These are phyloP conservation scores for Lutjanus campechanus DNA, from an alignment of 2,797 vertebrate genomes.

Conservation along the genomic window DNA sequence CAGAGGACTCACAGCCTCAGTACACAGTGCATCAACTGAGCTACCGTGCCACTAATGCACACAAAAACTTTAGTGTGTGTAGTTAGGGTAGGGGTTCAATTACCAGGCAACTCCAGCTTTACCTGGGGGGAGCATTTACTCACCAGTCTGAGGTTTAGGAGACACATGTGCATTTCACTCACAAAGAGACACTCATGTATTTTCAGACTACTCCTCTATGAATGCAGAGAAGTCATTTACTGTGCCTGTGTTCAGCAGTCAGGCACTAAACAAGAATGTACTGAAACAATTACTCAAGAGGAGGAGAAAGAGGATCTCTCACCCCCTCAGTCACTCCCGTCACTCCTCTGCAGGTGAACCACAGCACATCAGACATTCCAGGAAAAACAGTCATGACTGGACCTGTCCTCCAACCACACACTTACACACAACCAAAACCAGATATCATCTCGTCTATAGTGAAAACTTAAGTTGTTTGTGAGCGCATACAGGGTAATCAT, in stretches of 20 bases:
- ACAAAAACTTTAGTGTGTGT: neutral
- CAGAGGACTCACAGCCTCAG: no score
- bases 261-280: conserved; percentile 10
- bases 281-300: conserved; percentile 12
- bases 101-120: neutral
- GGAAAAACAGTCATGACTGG: conserved; percentile 14
- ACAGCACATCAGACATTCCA: conserved; percentile 38
- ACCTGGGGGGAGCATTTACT: no score
- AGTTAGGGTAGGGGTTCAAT: neutral
- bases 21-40: no score
- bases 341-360: conserved; percentile 31
- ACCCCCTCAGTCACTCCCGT: neutral
- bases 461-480: neutral
- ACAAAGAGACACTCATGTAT: neutral
- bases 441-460: neutral
- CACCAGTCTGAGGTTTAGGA: neutral
- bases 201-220: neutral
- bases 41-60: no score
- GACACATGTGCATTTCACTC: neutral
- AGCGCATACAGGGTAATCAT: conserved; percentile 9
- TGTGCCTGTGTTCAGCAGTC: neutral
- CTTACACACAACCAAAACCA: neutral
- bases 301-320: neutral
- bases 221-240: neutral
- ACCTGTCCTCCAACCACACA: conserved; percentile 21